A percentile compares a stretch with the other conserved stretches of the same genome.
phyloP scores from a whole-genome alignment of 2,888 invertebrate genomes.

The Didymodactylos carnosus region DNA sequence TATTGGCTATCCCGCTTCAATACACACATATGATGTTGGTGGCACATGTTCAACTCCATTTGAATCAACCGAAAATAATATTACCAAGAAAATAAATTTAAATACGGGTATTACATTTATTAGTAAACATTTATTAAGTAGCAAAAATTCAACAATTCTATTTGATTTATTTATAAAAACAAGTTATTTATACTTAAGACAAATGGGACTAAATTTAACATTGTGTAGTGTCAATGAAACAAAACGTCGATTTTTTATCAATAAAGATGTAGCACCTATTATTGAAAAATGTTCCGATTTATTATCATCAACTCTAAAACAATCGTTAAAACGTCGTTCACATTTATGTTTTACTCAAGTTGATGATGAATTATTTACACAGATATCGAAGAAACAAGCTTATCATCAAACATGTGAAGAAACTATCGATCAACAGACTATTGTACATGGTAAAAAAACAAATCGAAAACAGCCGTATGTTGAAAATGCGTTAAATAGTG shows the following conservation, averaged over 20 bases:
- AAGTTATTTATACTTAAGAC: background rate
- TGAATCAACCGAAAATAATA: constrained; percentile 74
- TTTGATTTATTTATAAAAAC: background rate
- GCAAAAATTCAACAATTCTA: background rate
- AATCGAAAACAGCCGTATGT: background rate
- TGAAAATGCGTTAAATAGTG: background rate
- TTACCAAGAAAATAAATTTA: constrained; percentile 68
- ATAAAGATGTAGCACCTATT: background rate
- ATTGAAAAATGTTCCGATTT: background rate
- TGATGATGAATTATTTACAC: background rate
- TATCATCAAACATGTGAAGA: background rate
- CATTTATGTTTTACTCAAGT: constrained; percentile 22
- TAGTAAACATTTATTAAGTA: background rate
- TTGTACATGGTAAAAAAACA: background rate
- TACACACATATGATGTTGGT: constrained; percentile 71
- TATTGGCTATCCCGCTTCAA: constrained; percentile 82
- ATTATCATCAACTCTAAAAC: background rate
- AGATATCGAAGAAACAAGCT: background rate
- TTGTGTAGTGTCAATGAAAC: background rate
- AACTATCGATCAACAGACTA: background rate
- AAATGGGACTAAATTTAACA: background rate
- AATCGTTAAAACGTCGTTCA: background rate
- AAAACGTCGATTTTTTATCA: background rate
- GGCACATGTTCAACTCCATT: constrained; percentile 74
- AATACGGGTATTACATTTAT: constrained; percentile 56